phyloP scores from a whole-genome alignment of 2,888 invertebrate species.

The Phaonia tiefii region DNA sequence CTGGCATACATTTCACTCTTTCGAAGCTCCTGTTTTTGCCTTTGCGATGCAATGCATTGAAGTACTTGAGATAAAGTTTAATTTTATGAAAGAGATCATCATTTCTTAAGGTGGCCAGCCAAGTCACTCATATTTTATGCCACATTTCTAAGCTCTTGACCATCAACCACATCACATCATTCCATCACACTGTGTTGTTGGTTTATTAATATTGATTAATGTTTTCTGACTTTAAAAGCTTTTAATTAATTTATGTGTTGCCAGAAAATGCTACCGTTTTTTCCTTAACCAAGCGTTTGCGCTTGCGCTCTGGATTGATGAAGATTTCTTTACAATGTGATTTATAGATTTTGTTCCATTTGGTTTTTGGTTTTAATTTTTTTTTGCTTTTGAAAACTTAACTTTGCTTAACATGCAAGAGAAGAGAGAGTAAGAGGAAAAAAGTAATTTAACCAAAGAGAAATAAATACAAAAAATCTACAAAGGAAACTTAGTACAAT shows the following conservation, averaged over 20 bases:
- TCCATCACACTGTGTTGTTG: slow-evolving; percentile 13
- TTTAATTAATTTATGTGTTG: slow-evolving; percentile 70
- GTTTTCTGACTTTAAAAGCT: slow-evolving; percentile 64
- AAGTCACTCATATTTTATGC: slow-evolving; percentile 17
- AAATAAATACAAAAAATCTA: slow-evolving; percentile 4
- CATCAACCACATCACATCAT: neutral
- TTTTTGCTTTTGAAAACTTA: slow-evolving; percentile 45
- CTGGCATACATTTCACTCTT: slow-evolving; percentile 42
- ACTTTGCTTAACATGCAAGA: slow-evolving; percentile 61
- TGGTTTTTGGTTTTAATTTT: slow-evolving; percentile 11
- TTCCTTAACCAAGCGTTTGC: neutral
- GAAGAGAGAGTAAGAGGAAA: too few species aligned
- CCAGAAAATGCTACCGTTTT: slow-evolving; percentile 69
- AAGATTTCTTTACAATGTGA: slow-evolving; percentile 58
- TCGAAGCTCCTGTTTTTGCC: too few species aligned
- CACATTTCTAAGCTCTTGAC: slow-evolving; percentile 20
- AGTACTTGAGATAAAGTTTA: slow-evolving; percentile 8
- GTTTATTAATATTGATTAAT: slow-evolving; percentile 68
- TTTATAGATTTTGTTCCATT: slow-evolving; percentile 64
- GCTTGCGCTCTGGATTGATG: slow-evolving; percentile 38
- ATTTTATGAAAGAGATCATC: slow-evolving; percentile 17
- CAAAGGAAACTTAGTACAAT: slow-evolving; percentile 26
- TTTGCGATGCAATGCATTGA: too few species aligned
- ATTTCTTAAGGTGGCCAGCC: neutral
- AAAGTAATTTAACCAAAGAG: too few species aligned